Evolutionary conservation across 2,888 invertebrate species (phyloP).

Genomic region (Netelia inedita): DNA sequence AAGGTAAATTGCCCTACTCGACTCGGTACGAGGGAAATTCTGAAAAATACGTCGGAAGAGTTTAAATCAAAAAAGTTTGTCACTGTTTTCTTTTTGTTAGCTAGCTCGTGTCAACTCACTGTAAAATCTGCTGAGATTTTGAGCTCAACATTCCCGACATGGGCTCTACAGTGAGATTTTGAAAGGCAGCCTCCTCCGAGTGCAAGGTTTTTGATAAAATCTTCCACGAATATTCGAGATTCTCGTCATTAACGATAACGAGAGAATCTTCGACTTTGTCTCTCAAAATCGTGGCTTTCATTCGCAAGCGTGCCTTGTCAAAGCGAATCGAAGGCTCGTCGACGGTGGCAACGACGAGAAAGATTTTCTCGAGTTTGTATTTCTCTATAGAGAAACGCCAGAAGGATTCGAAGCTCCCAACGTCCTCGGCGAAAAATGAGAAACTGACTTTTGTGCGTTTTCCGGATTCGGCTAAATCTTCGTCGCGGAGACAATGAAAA

Average conservation of each 20-base stretch:
- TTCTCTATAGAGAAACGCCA: slow-evolving; percentile 89
- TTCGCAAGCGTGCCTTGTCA: slow-evolving; percentile 87
- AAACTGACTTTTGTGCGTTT: slow-evolving; percentile 88
- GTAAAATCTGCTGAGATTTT: slow-evolving; percentile 85
- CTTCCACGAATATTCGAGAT: slow-evolving; percentile 86
- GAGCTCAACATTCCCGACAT: slow-evolving; percentile 86
- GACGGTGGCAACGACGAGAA: slow-evolving; percentile 89
- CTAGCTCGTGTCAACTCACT: slow-evolving; percentile 82
- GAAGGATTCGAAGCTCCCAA: slow-evolving; percentile 89
- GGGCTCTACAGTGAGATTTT: slow-evolving; percentile 86
- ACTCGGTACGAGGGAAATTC: slow-evolving; percentile 87
- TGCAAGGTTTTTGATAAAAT: slow-evolving; percentile 87
- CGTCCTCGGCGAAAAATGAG: slow-evolving; percentile 88
- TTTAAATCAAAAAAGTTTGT: not conserved
- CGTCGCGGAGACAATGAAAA: slow-evolving; percentile 87
- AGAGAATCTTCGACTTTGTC: slow-evolving; percentile 85
- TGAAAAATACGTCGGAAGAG: slow-evolving; percentile 75
- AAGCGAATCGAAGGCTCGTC: slow-evolving; percentile 89
- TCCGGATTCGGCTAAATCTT: slow-evolving; percentile 88
- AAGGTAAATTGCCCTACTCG: slow-evolving; percentile 87
- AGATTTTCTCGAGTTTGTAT: slow-evolving; percentile 86
- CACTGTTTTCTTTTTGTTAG: not conserved
- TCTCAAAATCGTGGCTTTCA: slow-evolving; percentile 88
- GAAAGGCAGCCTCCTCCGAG: slow-evolving; percentile 87
- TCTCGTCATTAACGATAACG: slow-evolving; percentile 87